phyloP scores from a whole-genome alignment of 2,888 invertebrate genomes.

The Gibbula magus region DNA sequence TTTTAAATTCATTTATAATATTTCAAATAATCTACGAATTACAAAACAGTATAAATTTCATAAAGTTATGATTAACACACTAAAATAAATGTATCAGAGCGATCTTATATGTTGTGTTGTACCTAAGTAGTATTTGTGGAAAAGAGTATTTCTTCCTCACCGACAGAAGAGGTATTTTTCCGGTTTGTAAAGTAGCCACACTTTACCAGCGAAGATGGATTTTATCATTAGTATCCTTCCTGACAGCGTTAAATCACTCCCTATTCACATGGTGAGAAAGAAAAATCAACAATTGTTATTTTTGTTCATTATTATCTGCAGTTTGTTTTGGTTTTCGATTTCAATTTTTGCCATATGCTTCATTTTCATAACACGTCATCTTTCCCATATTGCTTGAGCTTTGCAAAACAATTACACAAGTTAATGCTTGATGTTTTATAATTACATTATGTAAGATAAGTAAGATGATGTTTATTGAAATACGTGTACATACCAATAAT shows the following conservation, averaged over 20 bases:
- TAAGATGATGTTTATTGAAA: no score
- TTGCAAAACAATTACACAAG: background rate
- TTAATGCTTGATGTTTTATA: no score
- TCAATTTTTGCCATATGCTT: background rate
- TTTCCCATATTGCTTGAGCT: background rate
- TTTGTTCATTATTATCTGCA: background rate
- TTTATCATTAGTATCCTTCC: slow-evolving; percentile 51
- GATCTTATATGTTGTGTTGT: background rate
- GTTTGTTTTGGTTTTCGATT: no score
- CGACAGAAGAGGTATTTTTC: slow-evolving; percentile 3
- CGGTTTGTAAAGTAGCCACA: background rate
- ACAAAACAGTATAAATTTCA: background rate
- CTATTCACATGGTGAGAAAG: slow-evolving; percentile 55
- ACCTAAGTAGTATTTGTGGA: no score
- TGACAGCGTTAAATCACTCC: slow-evolving; percentile 51
- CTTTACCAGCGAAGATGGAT: slow-evolving; percentile 38
- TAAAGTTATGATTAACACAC: background rate
- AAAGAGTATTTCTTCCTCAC: background rate
- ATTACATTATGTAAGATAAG: no score
- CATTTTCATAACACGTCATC: background rate
- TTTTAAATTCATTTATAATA: background rate
- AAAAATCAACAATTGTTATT: background rate
- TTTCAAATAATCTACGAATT: background rate
- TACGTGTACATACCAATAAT: no score
- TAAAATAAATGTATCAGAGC: background rate